Percentiles rank a stretch among this genome's conserved stretches.
Evolutionary conservation across 2,888 invertebrate genomes (phyloP).

Genomic region (Caenorhabditis zanzibari): DNA sequence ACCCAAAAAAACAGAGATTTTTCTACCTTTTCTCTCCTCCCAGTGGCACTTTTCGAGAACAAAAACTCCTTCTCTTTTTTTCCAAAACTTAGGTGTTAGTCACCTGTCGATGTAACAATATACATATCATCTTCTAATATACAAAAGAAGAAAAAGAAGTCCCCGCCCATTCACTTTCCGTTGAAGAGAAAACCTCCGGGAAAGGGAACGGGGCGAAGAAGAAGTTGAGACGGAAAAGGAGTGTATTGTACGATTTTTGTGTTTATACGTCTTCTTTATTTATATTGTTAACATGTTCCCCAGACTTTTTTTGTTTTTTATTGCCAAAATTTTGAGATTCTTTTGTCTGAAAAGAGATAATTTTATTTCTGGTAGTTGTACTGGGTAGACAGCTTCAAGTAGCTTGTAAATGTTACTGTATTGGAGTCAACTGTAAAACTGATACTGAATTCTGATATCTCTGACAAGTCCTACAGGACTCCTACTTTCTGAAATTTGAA

Average conservation of each 20-base stretch:
- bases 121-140: conserved; percentile 30
- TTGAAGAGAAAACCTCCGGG: conserved; percentile 35
- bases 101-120: conserved; percentile 33
- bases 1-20: not conserved
- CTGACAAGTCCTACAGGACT: too few relatives aligned
- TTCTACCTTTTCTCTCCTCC: not conserved
- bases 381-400: not conserved
- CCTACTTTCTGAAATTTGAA: not conserved
- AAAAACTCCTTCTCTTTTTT: not conserved
- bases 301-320: conserved; percentile 17
- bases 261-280: conserved; percentile 22
- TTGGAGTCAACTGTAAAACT: not conserved
- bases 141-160: conserved; percentile 14
- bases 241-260: conserved; percentile 58
- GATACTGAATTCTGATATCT: too few relatives aligned
- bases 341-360: not conserved
- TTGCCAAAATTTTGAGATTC: not conserved
- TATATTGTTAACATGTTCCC: conserved; percentile 17
- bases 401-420: not conserved
- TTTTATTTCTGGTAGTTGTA: conserved; percentile 1
- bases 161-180: conserved; percentile 48
- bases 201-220: conserved; percentile 24
- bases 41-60: conserved; percentile 10
- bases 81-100: conserved; percentile 35
- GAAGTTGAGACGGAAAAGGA: conserved; percentile 8